Evolutionary conservation across 2,113 vertebrate genomes (phyloP).

Genomic region (Neotoma lepida): DNA sequence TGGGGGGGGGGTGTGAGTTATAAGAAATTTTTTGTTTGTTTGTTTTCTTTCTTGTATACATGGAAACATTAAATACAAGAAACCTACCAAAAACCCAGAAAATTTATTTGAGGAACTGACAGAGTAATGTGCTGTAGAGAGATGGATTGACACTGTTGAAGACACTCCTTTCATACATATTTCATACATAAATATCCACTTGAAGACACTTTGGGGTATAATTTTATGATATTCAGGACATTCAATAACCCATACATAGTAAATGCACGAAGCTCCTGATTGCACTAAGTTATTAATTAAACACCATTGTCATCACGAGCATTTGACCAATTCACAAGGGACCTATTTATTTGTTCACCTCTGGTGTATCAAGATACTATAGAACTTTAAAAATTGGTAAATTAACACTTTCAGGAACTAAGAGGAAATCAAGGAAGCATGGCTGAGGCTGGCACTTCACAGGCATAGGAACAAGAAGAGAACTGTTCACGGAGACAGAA

Average conservation of each 20-base stretch:
- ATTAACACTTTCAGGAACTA: neutral
- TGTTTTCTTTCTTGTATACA: neutral
- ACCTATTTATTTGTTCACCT: neutral
- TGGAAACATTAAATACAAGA: neutral
- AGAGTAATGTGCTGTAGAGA: neutral
- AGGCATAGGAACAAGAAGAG: neutral
- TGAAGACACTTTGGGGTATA: conserved; percentile 46
- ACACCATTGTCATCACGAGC: neutral
- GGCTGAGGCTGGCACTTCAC: neutral
- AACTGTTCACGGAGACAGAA: neutral
- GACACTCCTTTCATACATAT: neutral
- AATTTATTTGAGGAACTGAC: neutral
- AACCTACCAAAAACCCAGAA: neutral
- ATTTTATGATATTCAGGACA: conserved; percentile 54
- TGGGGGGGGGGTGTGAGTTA: neutral
- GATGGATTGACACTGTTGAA: neutral
- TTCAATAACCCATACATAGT: conserved; percentile 45
- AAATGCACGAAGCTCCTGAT: neutral
- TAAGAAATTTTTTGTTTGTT: neutral
- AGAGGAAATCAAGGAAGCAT: neutral
- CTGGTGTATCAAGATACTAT: neutral
- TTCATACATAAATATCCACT: neutral
- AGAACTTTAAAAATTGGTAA: conserved; percentile 38
- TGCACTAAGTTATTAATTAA: conserved; percentile 31
- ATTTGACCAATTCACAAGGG: conserved; percentile 23